These are phyloP conservation scores for Volucella inflata DNA, from an alignment of 2,888 invertebrate genomes.

Conservation along the genomic window DNA sequence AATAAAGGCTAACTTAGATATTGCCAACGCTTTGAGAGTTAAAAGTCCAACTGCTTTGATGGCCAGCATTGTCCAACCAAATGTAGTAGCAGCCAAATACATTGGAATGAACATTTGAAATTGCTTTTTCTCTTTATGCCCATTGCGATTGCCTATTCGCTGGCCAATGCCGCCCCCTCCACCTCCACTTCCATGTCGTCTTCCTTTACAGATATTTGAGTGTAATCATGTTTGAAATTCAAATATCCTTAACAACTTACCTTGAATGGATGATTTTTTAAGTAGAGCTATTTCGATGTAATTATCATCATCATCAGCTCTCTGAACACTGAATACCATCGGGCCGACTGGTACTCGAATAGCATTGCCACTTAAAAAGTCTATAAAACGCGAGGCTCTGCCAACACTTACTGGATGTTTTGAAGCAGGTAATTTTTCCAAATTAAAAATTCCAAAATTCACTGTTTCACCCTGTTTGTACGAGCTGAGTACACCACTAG, in stretches of 20 bases:
- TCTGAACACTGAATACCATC: conserved; percentile 83
- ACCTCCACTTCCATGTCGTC: conserved; percentile 76
- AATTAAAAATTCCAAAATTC: conserved; percentile 85
- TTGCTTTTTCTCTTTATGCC: conserved; percentile 85
- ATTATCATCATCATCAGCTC: conserved; percentile 82
- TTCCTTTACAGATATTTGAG: conserved; percentile 40
- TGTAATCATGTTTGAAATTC: background rate
- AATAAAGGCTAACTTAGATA: conserved; percentile 88
- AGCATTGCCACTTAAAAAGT: conserved; percentile 82
- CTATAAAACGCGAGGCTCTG: conserved; percentile 80
- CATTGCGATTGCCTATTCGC: conserved; percentile 76
- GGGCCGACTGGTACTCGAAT: conserved; percentile 82
- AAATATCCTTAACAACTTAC: conserved; percentile 73
- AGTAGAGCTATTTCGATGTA: conserved; percentile 83
- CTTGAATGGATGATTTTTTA: conserved; percentile 80
- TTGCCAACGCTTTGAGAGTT: conserved; percentile 88
- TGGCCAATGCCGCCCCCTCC: conserved; percentile 78
- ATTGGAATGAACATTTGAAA: conserved; percentile 87
- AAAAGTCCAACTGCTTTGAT: conserved; percentile 86
- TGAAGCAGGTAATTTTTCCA: conserved; percentile 84
- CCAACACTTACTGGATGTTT: conserved; percentile 77
- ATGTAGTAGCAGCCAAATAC: conserved; percentile 88
- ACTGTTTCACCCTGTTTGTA: conserved; percentile 85
- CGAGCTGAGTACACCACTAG: conserved; percentile 84
- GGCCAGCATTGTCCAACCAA: conserved; percentile 87